These are phyloP conservation scores for Chalcis sispes DNA, from an alignment of 2,888 invertebrate genomes.

Conservation along the genomic window DNA sequence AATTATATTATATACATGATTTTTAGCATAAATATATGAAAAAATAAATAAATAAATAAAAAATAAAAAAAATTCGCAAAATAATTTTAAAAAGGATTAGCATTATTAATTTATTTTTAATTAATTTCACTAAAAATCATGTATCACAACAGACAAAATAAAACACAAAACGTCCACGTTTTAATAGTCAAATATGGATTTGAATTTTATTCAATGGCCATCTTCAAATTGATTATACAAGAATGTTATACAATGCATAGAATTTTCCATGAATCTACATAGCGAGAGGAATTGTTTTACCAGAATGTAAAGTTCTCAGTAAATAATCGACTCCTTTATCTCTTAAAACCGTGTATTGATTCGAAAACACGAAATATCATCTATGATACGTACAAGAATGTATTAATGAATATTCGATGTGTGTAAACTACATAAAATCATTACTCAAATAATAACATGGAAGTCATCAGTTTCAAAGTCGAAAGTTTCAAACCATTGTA, in stretches of 20 bases:
- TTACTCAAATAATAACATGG: slow-evolving; percentile 1
- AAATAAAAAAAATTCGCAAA: not conserved
- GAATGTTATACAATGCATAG: slow-evolving; percentile 71
- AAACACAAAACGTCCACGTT: slow-evolving; percentile 70
- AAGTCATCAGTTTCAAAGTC: not conserved
- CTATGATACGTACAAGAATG: not conserved
- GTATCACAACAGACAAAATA: slow-evolving; percentile 63
- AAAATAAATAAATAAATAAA: no score
- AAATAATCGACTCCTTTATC: slow-evolving; percentile 25
- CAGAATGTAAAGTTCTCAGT: slow-evolving; percentile 61
- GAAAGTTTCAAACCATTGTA: no score
- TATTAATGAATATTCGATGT: not conserved
- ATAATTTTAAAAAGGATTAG: no score
- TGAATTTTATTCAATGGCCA: slow-evolving; percentile 74
- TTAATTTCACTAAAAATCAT: no score
- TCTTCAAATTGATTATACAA: slow-evolving; percentile 71
- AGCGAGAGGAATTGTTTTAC: slow-evolving; percentile 70
- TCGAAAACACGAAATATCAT: slow-evolving; percentile 31
- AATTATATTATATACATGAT: slow-evolving; percentile 38
- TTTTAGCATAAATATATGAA: no score
- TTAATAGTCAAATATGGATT: slow-evolving; percentile 72
- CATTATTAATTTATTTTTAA: no score
- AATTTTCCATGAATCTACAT: slow-evolving; percentile 69
- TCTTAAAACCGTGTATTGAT: slow-evolving; percentile 21
- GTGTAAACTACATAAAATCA: not conserved